Percentiles rank a stretch among this genome's conserved stretches.
phyloP scores from a whole-genome alignment of 1,140 invertebrate species.

The Nasonia vitripennis region DNA sequence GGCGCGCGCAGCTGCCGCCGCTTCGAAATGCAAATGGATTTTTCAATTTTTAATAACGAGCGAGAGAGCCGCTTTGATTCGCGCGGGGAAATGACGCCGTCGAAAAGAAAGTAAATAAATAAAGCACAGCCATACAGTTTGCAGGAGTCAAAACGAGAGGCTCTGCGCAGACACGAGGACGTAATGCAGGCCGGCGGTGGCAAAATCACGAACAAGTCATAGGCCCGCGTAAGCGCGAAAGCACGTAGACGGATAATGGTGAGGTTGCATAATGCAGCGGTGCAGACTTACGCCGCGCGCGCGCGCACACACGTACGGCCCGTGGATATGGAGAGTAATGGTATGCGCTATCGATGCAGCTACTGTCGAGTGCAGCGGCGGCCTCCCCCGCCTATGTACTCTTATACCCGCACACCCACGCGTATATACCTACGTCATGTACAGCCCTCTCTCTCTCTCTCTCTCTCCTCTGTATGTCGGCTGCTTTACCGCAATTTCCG shows the following conservation, averaged over 20 bases:
- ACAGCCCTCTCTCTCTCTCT: background rate
- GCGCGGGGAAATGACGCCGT: background rate
- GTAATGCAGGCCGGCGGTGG: too few species aligned
- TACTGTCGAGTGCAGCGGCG: slow-evolving; percentile 17
- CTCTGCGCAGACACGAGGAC: too few species aligned
- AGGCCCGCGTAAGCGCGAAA: slow-evolving; percentile 7
- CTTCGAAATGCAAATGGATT: slow-evolving; percentile 14
- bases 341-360: slow-evolving; percentile 19
- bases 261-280: slow-evolving; percentile 38
- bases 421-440: background rate
- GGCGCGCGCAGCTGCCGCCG: background rate
- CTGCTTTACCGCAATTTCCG: slow-evolving; percentile 36
- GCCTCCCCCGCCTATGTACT: background rate
- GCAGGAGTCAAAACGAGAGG: too few species aligned
- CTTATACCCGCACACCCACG: background rate
- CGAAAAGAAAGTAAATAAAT: too few species aligned
- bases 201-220: slow-evolving; percentile 17
- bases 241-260: slow-evolving; percentile 42
- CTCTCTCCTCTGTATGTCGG: background rate
- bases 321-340: slow-evolving; percentile 13
- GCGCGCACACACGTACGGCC: background rate
- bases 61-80: background rate
- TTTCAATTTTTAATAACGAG: slow-evolving; percentile 10
- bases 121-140: too few species aligned
- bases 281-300: background rate